phyloP scores from a whole-genome alignment of 2,797 vertebrate genomes.

The Scomberomorus guttatus region DNA sequence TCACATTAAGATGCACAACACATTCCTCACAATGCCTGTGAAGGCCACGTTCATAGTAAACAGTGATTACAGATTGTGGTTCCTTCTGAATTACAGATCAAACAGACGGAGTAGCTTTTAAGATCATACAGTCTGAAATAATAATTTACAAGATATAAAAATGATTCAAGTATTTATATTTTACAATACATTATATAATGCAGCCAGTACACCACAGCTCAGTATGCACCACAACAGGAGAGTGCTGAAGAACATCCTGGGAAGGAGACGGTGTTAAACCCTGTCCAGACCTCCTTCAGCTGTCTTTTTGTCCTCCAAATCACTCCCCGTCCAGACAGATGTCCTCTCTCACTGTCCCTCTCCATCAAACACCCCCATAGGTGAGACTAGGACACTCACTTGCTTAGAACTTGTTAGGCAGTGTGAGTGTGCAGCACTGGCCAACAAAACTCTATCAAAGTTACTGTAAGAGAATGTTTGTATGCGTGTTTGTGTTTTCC shows the following conservation, averaged over 20 bases:
- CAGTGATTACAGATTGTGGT: neutral
- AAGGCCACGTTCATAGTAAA: neutral
- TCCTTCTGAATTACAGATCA: neutral
- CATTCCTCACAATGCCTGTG: neutral
- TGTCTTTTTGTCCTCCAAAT: slow-evolving; percentile 42
- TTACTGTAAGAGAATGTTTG: too few species aligned
- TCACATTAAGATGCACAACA: neutral
- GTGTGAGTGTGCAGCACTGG: neutral
- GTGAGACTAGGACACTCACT: slow-evolving; percentile 52
- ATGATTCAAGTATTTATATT: neutral
- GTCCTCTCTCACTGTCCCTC: neutral
- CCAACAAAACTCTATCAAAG: too few species aligned
- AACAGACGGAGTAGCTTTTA: neutral
- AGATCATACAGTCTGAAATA: neutral
- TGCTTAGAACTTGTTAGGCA: slow-evolving; percentile 42
- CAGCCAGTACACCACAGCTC: slow-evolving; percentile 19
- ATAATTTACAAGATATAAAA: too few species aligned
- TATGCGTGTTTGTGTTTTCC: slow-evolving; percentile 41
- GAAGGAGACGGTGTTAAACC: slow-evolving; percentile 31
- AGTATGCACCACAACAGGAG: neutral
- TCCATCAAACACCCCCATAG: neutral
- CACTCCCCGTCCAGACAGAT: slow-evolving; percentile 23
- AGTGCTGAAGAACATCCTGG: slow-evolving; percentile 26
- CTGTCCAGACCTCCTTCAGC: slow-evolving; percentile 20
- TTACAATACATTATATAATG: slow-evolving; percentile 31